A percentile compares a stretch with the other conserved stretches of the same genome.
Evolutionary conservation across 2,888 invertebrate genomes (phyloP).

Genomic region (Colletes collaris): DNA sequence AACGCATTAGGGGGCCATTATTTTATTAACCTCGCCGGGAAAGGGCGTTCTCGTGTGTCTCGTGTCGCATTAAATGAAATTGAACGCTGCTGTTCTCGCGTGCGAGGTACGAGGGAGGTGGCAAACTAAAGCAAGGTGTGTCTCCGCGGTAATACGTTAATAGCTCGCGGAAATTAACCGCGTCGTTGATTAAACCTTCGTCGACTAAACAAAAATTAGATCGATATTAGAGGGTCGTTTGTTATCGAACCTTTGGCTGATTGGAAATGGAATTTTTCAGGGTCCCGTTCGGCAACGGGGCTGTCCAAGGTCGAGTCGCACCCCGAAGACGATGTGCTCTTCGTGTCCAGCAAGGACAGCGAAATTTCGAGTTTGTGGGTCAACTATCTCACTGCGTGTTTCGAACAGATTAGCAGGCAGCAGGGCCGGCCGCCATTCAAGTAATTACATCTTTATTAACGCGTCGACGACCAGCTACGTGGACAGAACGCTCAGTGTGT

Average conservation of each 20-base stretch:
- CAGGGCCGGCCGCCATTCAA: constrained; percentile 92
- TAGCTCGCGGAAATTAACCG: constrained; percentile 44
- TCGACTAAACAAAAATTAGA: background rate
- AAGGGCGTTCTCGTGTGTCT: constrained; percentile 55
- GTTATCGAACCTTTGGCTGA: background rate
- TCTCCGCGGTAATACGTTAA: constrained; percentile 34
- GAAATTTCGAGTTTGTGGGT: constrained; percentile 92
- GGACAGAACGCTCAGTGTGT: no score
- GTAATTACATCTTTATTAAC: constrained; percentile 82
- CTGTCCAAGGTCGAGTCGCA: constrained; percentile 57
- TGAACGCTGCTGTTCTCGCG: constrained; percentile 39
- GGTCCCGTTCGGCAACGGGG: constrained; percentile 70
- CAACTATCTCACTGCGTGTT: constrained; percentile 91
- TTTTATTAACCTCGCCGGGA: constrained; percentile 55
- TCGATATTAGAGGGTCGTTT: no score
- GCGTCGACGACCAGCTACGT: no score
- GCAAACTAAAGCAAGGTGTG: constrained; percentile 56
- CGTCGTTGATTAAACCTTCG: constrained; percentile 33
- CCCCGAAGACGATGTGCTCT: constrained; percentile 91
- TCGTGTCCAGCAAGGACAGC: constrained; percentile 91
- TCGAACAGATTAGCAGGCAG: constrained; percentile 93
- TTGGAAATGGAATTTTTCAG: constrained; percentile 49
- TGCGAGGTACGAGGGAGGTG: constrained; percentile 1
- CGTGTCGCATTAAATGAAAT: constrained; percentile 57
- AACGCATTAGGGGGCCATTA: constrained; percentile 58